Percentiles rank a stretch among this genome's conserved stretches.
phyloP scores from a whole-genome alignment of 2,113 vertebrate species.

The Silurus glanis region DNA sequence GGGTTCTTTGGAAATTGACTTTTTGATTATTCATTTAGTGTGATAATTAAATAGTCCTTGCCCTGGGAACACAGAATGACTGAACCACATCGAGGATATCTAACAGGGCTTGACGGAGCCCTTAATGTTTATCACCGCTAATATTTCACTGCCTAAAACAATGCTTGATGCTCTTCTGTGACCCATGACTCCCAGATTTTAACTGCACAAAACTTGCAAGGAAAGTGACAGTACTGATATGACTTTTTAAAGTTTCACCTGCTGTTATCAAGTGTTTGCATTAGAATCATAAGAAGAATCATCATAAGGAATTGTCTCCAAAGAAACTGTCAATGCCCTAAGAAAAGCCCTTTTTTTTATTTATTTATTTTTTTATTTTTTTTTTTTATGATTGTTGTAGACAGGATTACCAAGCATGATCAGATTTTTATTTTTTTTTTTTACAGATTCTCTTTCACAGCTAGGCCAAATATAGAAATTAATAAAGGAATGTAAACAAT shows the following conservation, averaged over 20 bases:
- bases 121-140: conserved; percentile 79
- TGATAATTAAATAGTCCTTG: conserved; percentile 80
- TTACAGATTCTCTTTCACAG: conserved; percentile 32
- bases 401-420: background rate
- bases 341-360: background rate
- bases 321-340: background rate
- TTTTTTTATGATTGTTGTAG: background rate
- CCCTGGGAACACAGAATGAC: conserved; percentile 75
- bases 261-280: background rate
- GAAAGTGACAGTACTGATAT: conserved; percentile 4
- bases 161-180: conserved; percentile 58
- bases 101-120: conserved; percentile 79
- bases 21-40: conserved; percentile 80
- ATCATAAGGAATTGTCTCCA: background rate
- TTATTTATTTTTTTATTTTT: too few relatives aligned
- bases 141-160: conserved; percentile 64
- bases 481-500: conserved; percentile 71
- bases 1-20: conserved; percentile 68
- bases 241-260: conserved; percentile 12
- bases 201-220: conserved; percentile 18
- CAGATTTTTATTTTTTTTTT: background rate
- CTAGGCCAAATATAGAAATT: conserved; percentile 64
- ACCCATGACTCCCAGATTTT: conserved; percentile 42
- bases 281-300: background rate
- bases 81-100: conserved; percentile 69